Base-by-base conservation (phyloP, 1,140 invertebrate species). In the Plutomurus gul region DNA sequence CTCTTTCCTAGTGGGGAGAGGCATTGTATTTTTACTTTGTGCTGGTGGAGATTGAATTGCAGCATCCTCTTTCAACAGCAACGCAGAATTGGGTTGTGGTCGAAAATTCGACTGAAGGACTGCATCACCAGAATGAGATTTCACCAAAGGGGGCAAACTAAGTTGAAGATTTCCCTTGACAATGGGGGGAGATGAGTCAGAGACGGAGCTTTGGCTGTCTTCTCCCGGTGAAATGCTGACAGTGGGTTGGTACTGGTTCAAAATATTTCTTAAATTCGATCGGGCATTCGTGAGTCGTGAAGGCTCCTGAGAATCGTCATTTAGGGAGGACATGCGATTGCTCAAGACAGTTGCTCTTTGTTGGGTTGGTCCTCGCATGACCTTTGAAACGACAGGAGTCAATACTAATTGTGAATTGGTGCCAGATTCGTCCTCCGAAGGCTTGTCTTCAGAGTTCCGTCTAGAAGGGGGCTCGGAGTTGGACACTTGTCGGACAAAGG, bases 351-450 rank as follows among this genome's bases (percentile, higher is more conserved):
- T 82, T 0, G 82, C 82, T 30, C 83, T 56, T 71, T 84, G 83
- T 25, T 84, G 83, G 49, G 81, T 77, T 16, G 83, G 76, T 25
- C 81, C 79, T 71, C 76, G 11, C 83, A 84, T 84, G 5, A 84
- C 81, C 56, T 78, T 82, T 1, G 83, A 78, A 0, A 84, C 79
- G 4, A 84, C 83, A 3, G 82, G 82, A 8, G 78, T 79, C 4
- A 77, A 40, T 0, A 82, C 47, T 11, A 76, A 18, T 22, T 47
- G 70, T 16, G 36, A 20, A 22, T 40, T 72, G 3, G 25, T 18
- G 10, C 16, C 25, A 6, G 46, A 3, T 37, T 56, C 36, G 18
- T 43, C 47, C 22, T 75, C 72, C 47, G 5, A 5, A 10, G 47
- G 47, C 25, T 65, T 65, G 16, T 65, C 56, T n/a, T 65, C 56